Percentiles rank a stretch among this genome's conserved stretches.
These are phyloP conservation scores for Coelopa pilipes DNA, from an alignment of 2,888 invertebrate genomes.

Conservation along the genomic window DNA sequence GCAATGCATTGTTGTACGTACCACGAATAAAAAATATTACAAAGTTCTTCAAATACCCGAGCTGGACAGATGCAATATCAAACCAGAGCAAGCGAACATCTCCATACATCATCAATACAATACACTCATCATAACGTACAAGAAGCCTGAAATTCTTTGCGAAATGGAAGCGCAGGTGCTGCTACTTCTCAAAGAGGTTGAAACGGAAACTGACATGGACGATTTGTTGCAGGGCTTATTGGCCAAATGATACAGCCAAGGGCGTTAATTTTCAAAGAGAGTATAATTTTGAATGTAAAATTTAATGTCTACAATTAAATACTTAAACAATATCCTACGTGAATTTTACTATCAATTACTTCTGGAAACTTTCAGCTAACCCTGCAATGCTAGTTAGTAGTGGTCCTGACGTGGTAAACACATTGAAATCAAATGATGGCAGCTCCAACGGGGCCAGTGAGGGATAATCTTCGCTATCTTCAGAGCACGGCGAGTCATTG, in stretches of 20 bases:
- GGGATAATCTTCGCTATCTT: constrained; percentile 54
- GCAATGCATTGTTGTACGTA: constrained; percentile 75
- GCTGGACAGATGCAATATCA: constrained; percentile 73
- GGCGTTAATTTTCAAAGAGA: neutral
- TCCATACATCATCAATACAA: constrained; percentile 78
- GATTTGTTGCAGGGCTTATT: constrained; percentile 60
- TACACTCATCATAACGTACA: constrained; percentile 81
- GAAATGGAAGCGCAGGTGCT: constrained; percentile 75
- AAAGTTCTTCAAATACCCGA: constrained; percentile 79
- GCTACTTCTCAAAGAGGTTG: constrained; percentile 60
- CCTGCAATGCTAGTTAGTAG: constrained; percentile 49
- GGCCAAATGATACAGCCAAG: constrained; percentile 53
- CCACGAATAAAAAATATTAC: constrained; percentile 84
- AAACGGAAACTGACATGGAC: constrained; percentile 65
- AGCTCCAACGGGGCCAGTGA: constrained; percentile 62
- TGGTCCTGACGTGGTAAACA: constrained; percentile 52
- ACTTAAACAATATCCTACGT: neutral
- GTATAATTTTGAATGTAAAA: neutral
- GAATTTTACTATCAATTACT: constrained; percentile 40
- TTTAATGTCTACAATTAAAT: neutral
- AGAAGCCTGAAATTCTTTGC: constrained; percentile 77
- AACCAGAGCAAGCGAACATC: constrained; percentile 74
- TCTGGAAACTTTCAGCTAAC: constrained; percentile 52
- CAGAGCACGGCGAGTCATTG: neutral
- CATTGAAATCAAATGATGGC: constrained; percentile 57